These are phyloP conservation scores for Cichladusa arquata DNA, from an alignment of 2,113 vertebrate genomes.

Conservation along the genomic window DNA sequence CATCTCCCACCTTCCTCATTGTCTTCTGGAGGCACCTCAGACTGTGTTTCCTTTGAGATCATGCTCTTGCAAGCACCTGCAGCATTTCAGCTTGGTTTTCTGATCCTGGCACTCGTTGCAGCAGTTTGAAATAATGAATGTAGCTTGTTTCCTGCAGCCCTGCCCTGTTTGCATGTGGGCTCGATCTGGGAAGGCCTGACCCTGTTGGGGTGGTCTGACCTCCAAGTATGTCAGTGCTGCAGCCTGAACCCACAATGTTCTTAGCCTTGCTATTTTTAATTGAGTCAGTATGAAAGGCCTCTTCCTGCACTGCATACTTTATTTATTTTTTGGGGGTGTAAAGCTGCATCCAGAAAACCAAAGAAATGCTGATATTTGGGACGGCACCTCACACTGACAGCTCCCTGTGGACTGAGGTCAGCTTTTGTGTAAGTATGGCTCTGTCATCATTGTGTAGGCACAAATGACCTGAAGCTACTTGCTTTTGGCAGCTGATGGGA, in stretches of 20 bases:
- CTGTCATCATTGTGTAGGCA: neutral
- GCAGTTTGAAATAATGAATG: neutral
- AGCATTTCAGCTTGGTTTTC: neutral
- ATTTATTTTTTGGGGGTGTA: neutral
- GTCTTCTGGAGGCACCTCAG: neutral
- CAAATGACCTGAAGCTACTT: neutral
- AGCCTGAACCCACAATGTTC: neutral
- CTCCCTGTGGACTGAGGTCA: neutral
- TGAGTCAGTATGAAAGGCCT: neutral
- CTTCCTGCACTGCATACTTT: neutral
- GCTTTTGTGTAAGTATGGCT: neutral
- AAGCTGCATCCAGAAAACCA: neutral
- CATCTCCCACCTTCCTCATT: neutral
- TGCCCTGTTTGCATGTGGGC: neutral
- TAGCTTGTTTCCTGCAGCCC: neutral
- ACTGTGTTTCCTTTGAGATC: neutral
- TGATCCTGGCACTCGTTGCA: neutral
- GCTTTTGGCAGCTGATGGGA: neutral
- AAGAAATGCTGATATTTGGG: neutral
- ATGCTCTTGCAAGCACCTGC: neutral
- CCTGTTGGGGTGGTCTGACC: neutral
- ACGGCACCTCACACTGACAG: neutral
- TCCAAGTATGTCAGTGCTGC: neutral
- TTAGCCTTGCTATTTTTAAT: neutral
- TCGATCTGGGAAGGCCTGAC: neutral